Conservation (phyloP, 2,113 vertebrate species). For the Lonchura striata region DNA sequence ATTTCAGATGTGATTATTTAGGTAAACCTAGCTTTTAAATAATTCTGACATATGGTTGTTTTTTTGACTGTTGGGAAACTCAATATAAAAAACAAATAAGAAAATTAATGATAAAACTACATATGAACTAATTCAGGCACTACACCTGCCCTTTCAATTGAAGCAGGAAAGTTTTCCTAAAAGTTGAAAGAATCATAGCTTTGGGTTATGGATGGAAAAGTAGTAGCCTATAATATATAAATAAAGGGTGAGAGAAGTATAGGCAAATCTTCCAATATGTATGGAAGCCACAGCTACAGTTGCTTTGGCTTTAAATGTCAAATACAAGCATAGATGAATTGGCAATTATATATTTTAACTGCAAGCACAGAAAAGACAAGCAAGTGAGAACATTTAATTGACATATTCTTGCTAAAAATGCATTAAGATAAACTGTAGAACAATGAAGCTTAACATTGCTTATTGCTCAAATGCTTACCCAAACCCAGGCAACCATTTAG, state of each 20-base stretch:
- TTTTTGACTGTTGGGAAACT: background rate
- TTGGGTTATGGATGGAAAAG: background rate
- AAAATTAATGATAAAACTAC: background rate
- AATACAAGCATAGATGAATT: background rate
- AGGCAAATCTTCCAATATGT: background rate
- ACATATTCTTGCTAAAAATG: background rate
- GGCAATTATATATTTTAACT: background rate
- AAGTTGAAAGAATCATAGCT: background rate
- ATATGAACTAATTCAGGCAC: background rate
- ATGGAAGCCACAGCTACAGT: background rate
- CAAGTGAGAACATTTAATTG: background rate
- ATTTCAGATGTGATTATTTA: background rate
- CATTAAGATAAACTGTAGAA: background rate
- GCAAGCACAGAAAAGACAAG: background rate
- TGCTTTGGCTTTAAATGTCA: background rate
- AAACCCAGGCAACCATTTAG: background rate
- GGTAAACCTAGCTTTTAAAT: background rate
- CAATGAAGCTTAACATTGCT: background rate
- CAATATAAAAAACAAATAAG: fast-evolving
- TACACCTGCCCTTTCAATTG: background rate
- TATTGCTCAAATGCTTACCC: background rate
- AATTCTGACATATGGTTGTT: background rate
- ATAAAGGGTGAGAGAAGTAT: background rate
- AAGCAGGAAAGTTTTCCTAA: background rate
- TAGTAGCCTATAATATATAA: background rate